A percentile compares a stretch with the other conserved stretches of the same genome.
Evolutionary conservation across 2,797 vertebrate species (phyloP).

Genomic region (Cryptoblepharus egeriae): DNA sequence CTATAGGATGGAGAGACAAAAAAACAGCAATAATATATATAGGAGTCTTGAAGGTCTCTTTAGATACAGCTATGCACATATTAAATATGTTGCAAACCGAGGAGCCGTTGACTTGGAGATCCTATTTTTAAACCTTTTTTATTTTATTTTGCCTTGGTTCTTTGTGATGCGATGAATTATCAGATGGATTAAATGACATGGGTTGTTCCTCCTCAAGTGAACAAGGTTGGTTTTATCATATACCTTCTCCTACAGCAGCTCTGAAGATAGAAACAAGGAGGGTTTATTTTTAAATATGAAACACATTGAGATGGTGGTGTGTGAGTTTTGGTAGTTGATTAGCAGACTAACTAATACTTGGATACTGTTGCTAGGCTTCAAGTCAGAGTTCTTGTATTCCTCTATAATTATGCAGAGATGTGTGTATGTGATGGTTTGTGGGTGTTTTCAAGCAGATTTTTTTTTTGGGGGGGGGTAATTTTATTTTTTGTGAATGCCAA

Average conservation of each 20-base stretch:
- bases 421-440: conserved; percentile 64
- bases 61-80: conserved; percentile 60
- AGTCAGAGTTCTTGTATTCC: conserved; percentile 72
- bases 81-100: conserved; percentile 63
- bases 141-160: conserved; percentile 62
- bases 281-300: conserved; percentile 58
- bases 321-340: conserved; percentile 73
- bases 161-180: conserved; percentile 77
- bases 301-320: conserved; percentile 61
- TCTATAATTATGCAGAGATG: conserved; percentile 73
- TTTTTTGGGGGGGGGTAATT: conserved; percentile 52
- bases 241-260: conserved; percentile 63
- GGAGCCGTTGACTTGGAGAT: conserved; percentile 64
- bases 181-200: conserved; percentile 82
- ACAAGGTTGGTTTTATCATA: conserved; percentile 83
- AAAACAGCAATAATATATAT: conserved; percentile 44
- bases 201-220: conserved; percentile 85
- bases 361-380: conserved; percentile 83
- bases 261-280: conserved; percentile 50
- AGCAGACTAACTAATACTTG: conserved; percentile 76
- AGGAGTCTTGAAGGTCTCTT: conserved; percentile 58
- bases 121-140: conserved; percentile 61
- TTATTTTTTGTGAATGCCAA: conserved; percentile 37
- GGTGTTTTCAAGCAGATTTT: conserved; percentile 65
- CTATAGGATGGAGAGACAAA: conserved; percentile 67